Evolutionary conservation across 2,888 invertebrate genomes (phyloP), one percentile per base, ranked within the genome.

Genomic region (Archips xylosteana): DNA sequence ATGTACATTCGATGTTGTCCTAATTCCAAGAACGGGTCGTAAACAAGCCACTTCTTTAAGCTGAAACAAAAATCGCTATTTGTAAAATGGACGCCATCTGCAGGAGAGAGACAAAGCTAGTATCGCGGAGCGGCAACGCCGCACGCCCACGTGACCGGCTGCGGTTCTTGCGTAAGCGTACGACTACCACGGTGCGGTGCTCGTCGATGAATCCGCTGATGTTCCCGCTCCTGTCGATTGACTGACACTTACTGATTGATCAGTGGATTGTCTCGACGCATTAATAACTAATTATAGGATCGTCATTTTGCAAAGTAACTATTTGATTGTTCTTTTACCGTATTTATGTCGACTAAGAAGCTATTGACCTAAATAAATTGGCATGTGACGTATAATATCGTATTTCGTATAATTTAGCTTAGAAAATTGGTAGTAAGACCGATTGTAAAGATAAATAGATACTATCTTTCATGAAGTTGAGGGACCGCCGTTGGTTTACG

Each of bases 91-190:
- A 88, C 86, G 86, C 84, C 85, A 85, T 82, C 83, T 80, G 89
- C 80, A 82, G 83, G 88, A 94, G 82, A 78, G 89, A 88, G 93
- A 94, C 83, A 84, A 82, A 76, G 77, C 78, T 78, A 85, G 77
- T 78, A 77, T 83, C 80, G 81, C 91, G 83, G 85, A 85, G 83
- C 85, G 93, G 92, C 94, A 94, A 93, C 94, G 87, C 84, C 87
- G 92, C 93, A 76, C 82, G 86, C 85, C 91, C 92, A 93, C 92
- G 93, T 93, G 92, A 93, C 88, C 84, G 85, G 87, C 85, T 88
- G 89, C 89, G 90, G 88, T 86, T 91, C 92, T 94, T 94, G 92
- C 94, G 94, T 94, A 94, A 94, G 92, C 89, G 87, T 89, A 85
- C 90, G 88, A 87, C 88, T 85, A 89, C 88, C 87, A 89, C 90